phyloP scores from a whole-genome alignment of 2,797 vertebrate genomes.

The Oreochromis grahami region DNA sequence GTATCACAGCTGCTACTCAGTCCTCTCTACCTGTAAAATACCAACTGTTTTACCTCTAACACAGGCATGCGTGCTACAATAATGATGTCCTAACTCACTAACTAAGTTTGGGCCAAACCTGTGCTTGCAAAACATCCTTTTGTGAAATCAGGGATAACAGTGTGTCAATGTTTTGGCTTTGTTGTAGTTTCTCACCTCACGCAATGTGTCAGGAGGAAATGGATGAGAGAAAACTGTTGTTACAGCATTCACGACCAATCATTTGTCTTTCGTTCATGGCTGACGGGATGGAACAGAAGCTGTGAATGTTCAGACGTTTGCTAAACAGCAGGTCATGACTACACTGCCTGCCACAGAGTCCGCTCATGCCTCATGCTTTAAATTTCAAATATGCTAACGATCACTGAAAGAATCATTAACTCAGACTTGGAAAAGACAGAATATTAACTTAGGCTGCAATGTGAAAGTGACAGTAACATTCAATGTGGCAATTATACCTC shows the following conservation, averaged over 20 bases:
- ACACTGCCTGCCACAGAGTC: background rate
- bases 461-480: background rate
- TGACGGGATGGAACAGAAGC: background rate
- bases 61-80: background rate
- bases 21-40: background rate
- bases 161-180: background rate
- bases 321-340: background rate
- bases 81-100: background rate
- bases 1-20: conserved; percentile 14
- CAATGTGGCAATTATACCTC: background rate
- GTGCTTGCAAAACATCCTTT: background rate
- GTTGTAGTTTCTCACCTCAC: background rate
- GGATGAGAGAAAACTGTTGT: background rate
- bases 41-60: background rate
- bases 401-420: conserved; percentile 23
- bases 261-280: background rate
- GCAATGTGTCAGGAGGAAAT: background rate
- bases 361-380: background rate
- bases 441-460: conserved; percentile 2
- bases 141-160: background rate
- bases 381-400: background rate
- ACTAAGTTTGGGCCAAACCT: background rate
- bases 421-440: background rate
- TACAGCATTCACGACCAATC: background rate
- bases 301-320: background rate